Evolutionary conservation across 2,113 vertebrate species (phyloP).

Genomic region (Lepus americanus): DNA sequence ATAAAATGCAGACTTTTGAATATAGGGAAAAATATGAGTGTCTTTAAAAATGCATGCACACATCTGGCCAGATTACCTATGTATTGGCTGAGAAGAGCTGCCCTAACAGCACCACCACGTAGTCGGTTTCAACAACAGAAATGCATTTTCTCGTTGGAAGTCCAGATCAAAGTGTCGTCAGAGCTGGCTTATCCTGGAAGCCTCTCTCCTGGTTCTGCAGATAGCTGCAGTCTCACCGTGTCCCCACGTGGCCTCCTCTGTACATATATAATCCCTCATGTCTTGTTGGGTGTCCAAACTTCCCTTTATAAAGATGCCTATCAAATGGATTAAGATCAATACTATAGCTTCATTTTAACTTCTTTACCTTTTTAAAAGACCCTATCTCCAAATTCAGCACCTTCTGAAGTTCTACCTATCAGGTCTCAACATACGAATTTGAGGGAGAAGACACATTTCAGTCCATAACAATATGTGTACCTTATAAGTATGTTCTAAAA

Average conservation of each 20-base stretch:
- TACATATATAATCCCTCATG: background rate
- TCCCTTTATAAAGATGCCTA: background rate
- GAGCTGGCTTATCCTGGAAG: background rate
- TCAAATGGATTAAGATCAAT: background rate
- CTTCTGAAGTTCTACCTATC: background rate
- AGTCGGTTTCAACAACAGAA: background rate
- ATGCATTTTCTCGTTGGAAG: background rate
- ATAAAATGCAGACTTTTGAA: conserved; percentile 19
- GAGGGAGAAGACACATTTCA: background rate
- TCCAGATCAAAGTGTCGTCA: background rate
- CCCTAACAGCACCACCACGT: background rate
- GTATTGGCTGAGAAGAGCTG: background rate
- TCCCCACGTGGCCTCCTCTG: background rate
- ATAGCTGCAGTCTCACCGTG: background rate
- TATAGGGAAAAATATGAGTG: background rate
- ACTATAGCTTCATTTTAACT: background rate
- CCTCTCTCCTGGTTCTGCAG: background rate
- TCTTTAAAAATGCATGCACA: background rate
- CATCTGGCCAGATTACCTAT: background rate
- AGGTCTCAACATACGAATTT: background rate
- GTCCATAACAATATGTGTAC: background rate
- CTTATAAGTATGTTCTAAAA: background rate
- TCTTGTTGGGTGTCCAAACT: background rate
- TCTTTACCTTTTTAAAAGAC: background rate
- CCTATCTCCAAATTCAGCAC: background rate